phyloP scores from a whole-genome alignment of 1,140 invertebrate genomes.

The Manduca sexta region DNA sequence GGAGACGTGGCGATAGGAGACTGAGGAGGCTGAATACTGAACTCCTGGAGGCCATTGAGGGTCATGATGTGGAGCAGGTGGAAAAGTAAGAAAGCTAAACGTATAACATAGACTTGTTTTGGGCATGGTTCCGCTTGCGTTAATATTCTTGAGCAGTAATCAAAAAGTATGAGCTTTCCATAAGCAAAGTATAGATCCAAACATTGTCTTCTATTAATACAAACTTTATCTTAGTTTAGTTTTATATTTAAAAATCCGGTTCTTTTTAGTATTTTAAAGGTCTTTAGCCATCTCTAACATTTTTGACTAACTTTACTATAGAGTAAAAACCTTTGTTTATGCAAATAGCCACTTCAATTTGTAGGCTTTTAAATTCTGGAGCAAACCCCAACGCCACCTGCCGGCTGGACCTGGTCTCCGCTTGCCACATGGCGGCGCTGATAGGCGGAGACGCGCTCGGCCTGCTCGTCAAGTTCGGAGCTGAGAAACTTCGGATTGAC shows the following conservation, averaged over 20 bases:
- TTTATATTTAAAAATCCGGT: neutral
- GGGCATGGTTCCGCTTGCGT: neutral
- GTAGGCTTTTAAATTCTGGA: slow-evolving; percentile 34
- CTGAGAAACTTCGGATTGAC: slow-evolving; percentile 24
- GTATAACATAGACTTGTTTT: neutral
- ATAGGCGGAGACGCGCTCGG: slow-evolving; percentile 25
- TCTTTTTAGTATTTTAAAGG: neutral
- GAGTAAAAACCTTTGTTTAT: neutral
- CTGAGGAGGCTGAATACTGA: slow-evolving; percentile 64
- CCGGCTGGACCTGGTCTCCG: slow-evolving; percentile 25
- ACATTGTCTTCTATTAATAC: neutral
- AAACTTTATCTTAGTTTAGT: neutral
- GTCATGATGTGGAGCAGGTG: slow-evolving; percentile 43
- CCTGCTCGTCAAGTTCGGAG: slow-evolving; percentile 25
- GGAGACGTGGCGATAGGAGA: slow-evolving; percentile 50
- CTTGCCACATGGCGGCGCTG: slow-evolving; percentile 34
- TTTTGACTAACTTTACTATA: neutral
- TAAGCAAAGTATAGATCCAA: neutral
- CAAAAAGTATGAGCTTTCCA: neutral
- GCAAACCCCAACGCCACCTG: slow-evolving; percentile 46
- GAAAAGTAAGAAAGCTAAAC: slow-evolving; percentile 35
- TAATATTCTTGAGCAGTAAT: neutral
- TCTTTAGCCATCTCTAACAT: neutral
- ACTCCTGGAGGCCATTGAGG: slow-evolving; percentile 57
- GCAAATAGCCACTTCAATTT: neutral